phyloP scores from a whole-genome alignment of 2,113 vertebrate genomes.

The Sturnira hondurensis region DNA sequence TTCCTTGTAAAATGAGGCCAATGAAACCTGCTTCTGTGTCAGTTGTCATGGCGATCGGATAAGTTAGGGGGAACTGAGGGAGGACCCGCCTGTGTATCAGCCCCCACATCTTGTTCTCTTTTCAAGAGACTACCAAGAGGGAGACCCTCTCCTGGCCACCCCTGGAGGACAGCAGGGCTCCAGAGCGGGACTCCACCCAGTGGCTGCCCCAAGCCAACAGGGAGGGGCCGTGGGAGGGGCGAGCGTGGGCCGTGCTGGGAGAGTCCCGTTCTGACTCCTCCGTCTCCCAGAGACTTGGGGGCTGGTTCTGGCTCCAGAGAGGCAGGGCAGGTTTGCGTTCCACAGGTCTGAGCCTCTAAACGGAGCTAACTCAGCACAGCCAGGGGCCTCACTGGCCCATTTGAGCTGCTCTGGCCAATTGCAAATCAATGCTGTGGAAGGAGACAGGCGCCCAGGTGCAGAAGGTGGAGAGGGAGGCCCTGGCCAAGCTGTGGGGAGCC shows the following conservation, averaged over 20 bases:
- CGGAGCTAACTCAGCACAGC: background rate
- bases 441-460: background rate
- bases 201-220: background rate
- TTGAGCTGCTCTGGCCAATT: background rate
- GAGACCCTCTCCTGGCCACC: background rate
- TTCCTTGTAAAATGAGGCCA: background rate
- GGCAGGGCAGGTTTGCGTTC: background rate
- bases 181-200: background rate
- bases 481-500: background rate
- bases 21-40: background rate
- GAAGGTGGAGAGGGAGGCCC: background rate
- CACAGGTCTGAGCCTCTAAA: background rate
- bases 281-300: background rate
- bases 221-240: background rate
- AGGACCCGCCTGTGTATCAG: background rate
- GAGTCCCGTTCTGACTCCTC: accelerated
- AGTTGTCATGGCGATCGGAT: background rate
- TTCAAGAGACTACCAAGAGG: background rate
- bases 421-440: background rate
- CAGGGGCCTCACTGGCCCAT: background rate
- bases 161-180: no score
- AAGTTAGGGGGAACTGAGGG: background rate
- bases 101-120: background rate
- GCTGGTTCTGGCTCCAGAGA: background rate
- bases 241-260: background rate